These are phyloP conservation scores for Hermaeophaga mercurialis DNA, from an alignment of 2,888 invertebrate species.

Conservation along the genomic window DNA sequence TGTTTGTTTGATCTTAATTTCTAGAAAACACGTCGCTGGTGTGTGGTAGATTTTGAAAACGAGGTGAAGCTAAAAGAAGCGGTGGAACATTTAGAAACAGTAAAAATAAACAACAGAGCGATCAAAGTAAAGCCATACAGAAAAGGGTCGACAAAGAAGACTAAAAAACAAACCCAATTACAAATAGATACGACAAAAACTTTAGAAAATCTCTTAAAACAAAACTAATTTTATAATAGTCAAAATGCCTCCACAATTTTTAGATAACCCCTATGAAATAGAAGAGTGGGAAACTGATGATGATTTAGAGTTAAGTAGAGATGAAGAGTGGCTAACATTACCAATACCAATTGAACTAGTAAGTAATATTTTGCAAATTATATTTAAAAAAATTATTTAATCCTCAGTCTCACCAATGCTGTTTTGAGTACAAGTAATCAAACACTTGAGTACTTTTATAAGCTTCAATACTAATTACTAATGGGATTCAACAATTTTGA, in stretches of 20 bases:
- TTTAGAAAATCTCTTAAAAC: conserved; percentile 30
- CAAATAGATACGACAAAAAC: conserved; percentile 21
- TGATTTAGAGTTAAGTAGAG: conserved; percentile 31
- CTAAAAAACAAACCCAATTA: conserved; percentile 6
- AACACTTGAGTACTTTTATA: too few relatives aligned
- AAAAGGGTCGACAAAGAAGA: conserved; percentile 15
- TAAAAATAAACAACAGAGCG: conserved; percentile 44
- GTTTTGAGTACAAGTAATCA: too few relatives aligned
- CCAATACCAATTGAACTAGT: conserved; percentile 23
- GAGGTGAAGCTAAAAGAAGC: conserved; percentile 39
- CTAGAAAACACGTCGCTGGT: conserved; percentile 48
- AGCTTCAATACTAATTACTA: too few relatives aligned
- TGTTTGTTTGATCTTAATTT: conserved; percentile 23
- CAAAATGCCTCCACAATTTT: conserved; percentile 39
- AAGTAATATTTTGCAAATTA: too few relatives aligned
- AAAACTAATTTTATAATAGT: too few relatives aligned
- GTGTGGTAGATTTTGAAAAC: conserved; percentile 43
- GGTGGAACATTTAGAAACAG: conserved; percentile 35
- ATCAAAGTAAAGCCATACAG: conserved; percentile 36
- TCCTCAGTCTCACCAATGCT: too few relatives aligned
- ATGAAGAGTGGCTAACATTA: conserved; percentile 31
- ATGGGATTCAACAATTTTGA: too few relatives aligned
- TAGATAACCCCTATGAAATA: conserved; percentile 40
- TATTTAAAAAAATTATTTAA: too few relatives aligned
- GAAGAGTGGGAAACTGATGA: conserved; percentile 27